These are phyloP conservation scores for Phyllopteryx taeniolatus DNA, from an alignment of 2,113 vertebrate genomes.

Conservation along the genomic window DNA sequence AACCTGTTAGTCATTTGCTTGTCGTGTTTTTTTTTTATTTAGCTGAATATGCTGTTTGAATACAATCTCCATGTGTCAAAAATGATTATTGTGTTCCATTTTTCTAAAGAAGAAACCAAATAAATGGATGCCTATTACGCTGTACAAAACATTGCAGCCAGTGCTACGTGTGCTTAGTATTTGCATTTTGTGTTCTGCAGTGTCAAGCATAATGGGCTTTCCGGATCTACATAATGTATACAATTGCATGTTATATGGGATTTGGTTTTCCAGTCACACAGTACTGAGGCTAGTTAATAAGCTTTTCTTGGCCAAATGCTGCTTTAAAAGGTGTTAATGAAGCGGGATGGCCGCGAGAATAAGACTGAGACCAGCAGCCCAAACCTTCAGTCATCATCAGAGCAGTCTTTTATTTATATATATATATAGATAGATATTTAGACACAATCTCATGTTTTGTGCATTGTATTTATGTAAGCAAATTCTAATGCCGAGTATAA, in stretches of 20 bases:
- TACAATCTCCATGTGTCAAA: constrained; percentile 5
- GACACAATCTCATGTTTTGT: neutral
- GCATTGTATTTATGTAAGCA: neutral
- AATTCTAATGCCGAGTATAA: neutral
- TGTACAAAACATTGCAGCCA: constrained; percentile 7
- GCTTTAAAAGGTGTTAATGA: neutral
- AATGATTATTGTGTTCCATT: constrained; percentile 1
- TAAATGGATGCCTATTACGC: constrained; percentile 6
- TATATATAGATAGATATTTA: too few species aligned
- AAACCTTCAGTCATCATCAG: neutral
- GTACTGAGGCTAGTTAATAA: neutral
- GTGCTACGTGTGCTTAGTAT: neutral
- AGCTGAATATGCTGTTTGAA: constrained; percentile 1
- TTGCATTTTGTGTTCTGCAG: neutral
- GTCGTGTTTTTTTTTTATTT: constrained; percentile 18
- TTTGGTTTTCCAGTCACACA: neutral
- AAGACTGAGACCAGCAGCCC: neutral
- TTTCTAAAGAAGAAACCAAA: constrained; percentile 4
- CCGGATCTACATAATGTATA: neutral
- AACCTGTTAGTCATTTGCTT: constrained; percentile 1
- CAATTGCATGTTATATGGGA: neutral
- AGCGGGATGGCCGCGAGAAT: neutral
- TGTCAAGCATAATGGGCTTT: constrained; percentile 2
- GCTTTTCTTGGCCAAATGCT: neutral
- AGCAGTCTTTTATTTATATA: neutral